Conservation (phyloP, 2,888 invertebrate species). For the Lydus trimaculatus region DNA sequence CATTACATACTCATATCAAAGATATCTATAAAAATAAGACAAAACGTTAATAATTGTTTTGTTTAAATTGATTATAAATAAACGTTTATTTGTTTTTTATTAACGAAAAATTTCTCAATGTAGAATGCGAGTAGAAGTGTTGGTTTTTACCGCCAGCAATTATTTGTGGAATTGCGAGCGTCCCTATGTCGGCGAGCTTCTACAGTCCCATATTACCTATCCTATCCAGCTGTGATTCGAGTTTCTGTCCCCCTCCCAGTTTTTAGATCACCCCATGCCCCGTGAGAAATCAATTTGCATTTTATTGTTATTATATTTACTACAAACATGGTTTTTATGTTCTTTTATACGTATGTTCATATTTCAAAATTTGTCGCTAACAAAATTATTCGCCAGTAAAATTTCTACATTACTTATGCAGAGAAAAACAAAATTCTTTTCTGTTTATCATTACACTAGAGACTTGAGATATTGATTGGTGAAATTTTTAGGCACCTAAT, state of each 20-base stretch:
- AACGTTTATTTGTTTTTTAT: not conserved
- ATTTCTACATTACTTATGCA: conserved; percentile 34
- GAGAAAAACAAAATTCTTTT: conserved; percentile 14
- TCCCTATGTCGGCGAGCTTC: conserved; percentile 13
- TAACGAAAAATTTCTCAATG: not conserved
- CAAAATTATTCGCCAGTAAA: conserved; percentile 52
- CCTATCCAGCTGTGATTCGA: conserved; percentile 52
- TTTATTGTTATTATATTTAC: conserved; percentile 61
- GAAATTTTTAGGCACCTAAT: conserved; percentile 5
- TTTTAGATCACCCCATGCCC: conserved; percentile 53
- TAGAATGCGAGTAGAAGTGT: conserved; percentile 9
- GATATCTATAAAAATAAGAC: not conserved
- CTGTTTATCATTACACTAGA: not conserved
- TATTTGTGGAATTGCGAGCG: conserved; percentile 10
- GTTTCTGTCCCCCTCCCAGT: conserved; percentile 43
- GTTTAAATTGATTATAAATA: not conserved
- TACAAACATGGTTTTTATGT: conserved; percentile 55
- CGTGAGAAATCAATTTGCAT: conserved; percentile 60
- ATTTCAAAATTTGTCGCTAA: conserved; percentile 49
- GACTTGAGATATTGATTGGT: conserved; percentile 1
- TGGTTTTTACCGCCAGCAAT: conserved; percentile 11
- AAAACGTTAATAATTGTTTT: not conserved
- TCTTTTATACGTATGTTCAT: conserved; percentile 43
- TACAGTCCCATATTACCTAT: conserved; percentile 46
- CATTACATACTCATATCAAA: not conserved